phyloP scores from a whole-genome alignment of 2,888 invertebrate genomes.

The Ditula angustiorana region DNA sequence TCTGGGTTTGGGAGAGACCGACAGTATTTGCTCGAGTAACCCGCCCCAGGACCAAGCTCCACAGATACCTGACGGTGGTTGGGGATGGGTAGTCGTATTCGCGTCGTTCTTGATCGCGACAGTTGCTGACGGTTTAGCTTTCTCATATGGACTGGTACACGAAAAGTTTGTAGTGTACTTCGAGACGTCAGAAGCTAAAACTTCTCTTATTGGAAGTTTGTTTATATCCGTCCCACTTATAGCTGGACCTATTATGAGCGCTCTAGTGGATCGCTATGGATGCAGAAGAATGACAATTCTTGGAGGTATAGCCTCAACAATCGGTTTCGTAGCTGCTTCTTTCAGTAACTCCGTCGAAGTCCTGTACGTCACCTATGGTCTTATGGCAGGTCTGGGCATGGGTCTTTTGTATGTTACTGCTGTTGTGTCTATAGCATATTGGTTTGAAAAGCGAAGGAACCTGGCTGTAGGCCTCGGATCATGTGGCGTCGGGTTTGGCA shows the following conservation, averaged over 20 bases:
- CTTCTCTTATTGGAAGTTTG: slow-evolving; percentile 95
- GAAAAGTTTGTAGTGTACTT: slow-evolving; percentile 92
- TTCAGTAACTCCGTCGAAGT: slow-evolving; percentile 90
- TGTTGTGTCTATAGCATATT: slow-evolving; percentile 96
- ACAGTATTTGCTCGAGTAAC: slow-evolving; percentile 79
- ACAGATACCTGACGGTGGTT: slow-evolving; percentile 93
- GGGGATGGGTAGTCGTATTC: slow-evolving; percentile 96
- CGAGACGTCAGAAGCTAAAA: slow-evolving; percentile 91
- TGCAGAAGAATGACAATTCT: slow-evolving; percentile 91
- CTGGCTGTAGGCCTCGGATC: slow-evolving; percentile 95
- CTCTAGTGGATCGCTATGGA: slow-evolving; percentile 93
- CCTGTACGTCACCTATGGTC: slow-evolving; percentile 93
- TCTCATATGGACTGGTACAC: slow-evolving; percentile 96
- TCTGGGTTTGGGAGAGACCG: slow-evolving; percentile 80
- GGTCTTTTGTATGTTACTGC: slow-evolving; percentile 95
- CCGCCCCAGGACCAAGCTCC: slow-evolving; percentile 73
- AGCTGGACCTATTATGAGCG: slow-evolving; percentile 93
- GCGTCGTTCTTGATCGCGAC: slow-evolving; percentile 94
- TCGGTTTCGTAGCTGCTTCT: slow-evolving; percentile 92
- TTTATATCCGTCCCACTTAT: slow-evolving; percentile 96
- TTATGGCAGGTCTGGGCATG: slow-evolving; percentile 93
- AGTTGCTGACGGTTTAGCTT: slow-evolving; percentile 96
- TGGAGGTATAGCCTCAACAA: slow-evolving; percentile 89
- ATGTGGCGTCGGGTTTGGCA: slow-evolving; percentile 95
- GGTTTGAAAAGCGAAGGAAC: slow-evolving; percentile 95